Evolutionary conservation across 2,797 vertebrate genomes (phyloP), one percentile per base, ranked within the genome.

Genomic region (Urosaurus nigricauda): DNA sequence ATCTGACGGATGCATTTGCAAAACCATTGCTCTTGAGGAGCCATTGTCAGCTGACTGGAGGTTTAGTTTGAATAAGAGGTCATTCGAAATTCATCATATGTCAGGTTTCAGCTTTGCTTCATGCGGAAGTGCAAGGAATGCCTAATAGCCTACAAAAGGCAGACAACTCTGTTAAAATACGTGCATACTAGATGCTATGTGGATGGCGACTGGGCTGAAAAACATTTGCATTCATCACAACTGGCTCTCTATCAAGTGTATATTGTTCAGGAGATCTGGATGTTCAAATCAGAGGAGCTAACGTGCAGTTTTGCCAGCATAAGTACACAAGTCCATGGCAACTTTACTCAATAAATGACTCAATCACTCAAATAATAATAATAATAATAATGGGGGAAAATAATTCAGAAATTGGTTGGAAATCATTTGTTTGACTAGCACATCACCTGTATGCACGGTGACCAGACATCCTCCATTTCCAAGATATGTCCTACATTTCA

Each of bases 21-120:
- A 91, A 77, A 71, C 43, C 93, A 90, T 63, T 78, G 85, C 70
- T 92, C 80, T 89, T 89, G 90, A 87, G 92, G 90, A 83, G 86
- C 75, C 35, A 74, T 73, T 29, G 80, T 87, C 90, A 89, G 91
- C 91, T 93, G 89, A 88, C n/a, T 89, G 43, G 89, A 89, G 60
- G 83, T 32, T 13, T 47, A 79, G 87, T 89, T 73, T 90, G 79
- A 91, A 92, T 58, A 75, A 77, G 58, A 0, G 0, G 79, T 56
- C 0, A 1, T n/a, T 84, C 5, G 51, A 84, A 29, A 60, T 32
- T 37, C 85, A 68, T 63, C 84, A 87, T 79, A 43, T 63, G 84
- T 79, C 70, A 60, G 53, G 1, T 86, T 88, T 71, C 0, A 83
- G 88, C 73, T 87, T 1, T 0, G 3, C 12, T 68, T 47, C 35